Evolutionary conservation across 2,113 vertebrate species (phyloP).

Genomic region (Leptobrachium leishanense): DNA sequence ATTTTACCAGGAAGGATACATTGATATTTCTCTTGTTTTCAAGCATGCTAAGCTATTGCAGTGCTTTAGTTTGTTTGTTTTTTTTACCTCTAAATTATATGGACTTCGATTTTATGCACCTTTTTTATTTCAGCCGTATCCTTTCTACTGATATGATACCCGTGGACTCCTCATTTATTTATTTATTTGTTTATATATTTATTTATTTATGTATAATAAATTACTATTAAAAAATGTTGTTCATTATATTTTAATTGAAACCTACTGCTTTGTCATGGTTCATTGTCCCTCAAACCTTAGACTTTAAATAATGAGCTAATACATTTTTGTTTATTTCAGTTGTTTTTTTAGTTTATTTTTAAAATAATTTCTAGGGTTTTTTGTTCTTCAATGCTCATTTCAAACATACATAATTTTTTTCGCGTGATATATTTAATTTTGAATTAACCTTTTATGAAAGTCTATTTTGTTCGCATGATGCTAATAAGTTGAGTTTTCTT

Average conservation of each 20-base stretch:
- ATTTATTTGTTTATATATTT: no score
- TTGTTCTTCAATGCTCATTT: not conserved
- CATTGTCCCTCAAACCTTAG: not conserved
- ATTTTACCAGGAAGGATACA: no score
- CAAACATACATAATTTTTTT: constrained; percentile 1
- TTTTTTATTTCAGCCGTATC: no score
- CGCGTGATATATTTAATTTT: not conserved
- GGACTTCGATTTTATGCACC: no score
- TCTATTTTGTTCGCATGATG: constrained; percentile 12
- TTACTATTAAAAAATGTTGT: not conserved
- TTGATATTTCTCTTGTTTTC: no score
- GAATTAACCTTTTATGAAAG: constrained; percentile 9
- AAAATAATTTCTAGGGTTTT: not conserved
- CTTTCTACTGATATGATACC: no score
- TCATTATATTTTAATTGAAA: not conserved
- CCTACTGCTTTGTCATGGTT: constrained; percentile 1
- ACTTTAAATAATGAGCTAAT: constrained; percentile 8
- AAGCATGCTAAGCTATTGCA: no score
- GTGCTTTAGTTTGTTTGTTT: no score
- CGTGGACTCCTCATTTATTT: no score
- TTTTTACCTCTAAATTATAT: no score
- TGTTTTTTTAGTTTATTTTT: constrained; percentile 13
- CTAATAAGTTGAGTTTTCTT: constrained; percentile 8
- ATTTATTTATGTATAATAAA: no score
- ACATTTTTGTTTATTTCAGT: constrained; percentile 11